Conservation (phyloP, 1,140 invertebrate species). For the Vanessa atalanta region DNA sequence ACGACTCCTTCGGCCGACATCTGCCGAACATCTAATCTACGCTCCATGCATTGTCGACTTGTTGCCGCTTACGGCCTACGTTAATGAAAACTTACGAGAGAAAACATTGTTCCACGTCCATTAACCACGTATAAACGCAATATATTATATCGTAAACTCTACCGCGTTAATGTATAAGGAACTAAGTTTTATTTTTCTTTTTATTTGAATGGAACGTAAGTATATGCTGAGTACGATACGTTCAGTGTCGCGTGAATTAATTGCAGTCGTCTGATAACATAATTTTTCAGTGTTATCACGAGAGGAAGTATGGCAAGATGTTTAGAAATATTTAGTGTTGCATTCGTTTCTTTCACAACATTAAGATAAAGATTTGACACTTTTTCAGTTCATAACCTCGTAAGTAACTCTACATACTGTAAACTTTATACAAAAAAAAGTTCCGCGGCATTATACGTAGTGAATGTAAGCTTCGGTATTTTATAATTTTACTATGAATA, state of each 20-base stretch:
- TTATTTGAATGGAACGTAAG: conserved; percentile 21
- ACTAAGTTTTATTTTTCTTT: neutral
- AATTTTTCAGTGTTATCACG: conserved; percentile 36
- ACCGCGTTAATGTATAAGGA: neutral
- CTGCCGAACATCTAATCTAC: conserved; percentile 57
- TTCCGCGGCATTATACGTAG: too few relatives aligned
- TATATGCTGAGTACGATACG: conserved; percentile 11
- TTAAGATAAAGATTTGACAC: neutral
- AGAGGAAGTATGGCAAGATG: conserved; percentile 23
- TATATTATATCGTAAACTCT: neutral
- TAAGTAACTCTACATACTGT: neutral
- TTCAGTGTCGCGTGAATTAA: conserved; percentile 27
- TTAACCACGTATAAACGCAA: neutral
- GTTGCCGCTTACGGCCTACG: conserved; percentile 13
- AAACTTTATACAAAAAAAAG: neutral
- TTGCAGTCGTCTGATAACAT: conserved; percentile 36
- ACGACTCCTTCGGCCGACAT: conserved; percentile 62
- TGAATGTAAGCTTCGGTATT: too few relatives aligned
- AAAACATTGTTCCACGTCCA: conserved; percentile 20
- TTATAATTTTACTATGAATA: too few relatives aligned
- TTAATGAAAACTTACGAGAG: conserved; percentile 24
- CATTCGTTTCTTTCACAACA: conserved; percentile 4
- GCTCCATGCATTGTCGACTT: conserved; percentile 11
- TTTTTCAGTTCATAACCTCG: conserved; percentile 1
- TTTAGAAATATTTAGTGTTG: conserved; percentile 24